Evolutionary conservation across 2,113 vertebrate species (phyloP).

Genomic region (Pithys albifrons): DNA sequence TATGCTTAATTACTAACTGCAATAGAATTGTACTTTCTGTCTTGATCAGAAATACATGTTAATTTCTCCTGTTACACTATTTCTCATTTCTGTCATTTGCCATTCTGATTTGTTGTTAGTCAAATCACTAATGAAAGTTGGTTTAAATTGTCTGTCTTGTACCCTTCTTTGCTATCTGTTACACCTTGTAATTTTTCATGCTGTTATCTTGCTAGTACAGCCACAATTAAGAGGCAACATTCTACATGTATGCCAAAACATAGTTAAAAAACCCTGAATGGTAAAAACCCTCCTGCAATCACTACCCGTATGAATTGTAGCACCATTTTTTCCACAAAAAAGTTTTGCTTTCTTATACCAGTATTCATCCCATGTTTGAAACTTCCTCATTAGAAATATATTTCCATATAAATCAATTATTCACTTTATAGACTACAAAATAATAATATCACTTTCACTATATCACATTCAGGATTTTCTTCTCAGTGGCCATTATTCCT

Average conservation of each 20-base stretch:
- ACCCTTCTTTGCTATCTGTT: neutral
- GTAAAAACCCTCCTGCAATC: neutral
- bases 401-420: neutral
- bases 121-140: neutral
- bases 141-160: neutral
- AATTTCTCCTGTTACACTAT: neutral
- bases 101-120: neutral
- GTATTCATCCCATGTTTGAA: neutral
- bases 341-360: neutral
- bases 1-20: neutral
- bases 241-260: rapidly evolving
- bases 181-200: neutral
- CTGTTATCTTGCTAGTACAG: neutral
- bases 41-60: neutral
- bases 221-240: neutral
- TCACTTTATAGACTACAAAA: neutral
- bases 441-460: neutral
- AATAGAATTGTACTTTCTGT: neutral
- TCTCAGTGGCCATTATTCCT: neutral
- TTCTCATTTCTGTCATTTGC: neutral
- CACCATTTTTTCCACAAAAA: neutral
- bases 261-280: neutral
- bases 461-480: neutral
- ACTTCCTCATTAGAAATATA: neutral
- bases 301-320: neutral